These are phyloP conservation scores for Oncorhynchus mykiss DNA, from an alignment of 2,113 vertebrate species.

Conservation along the genomic window DNA sequence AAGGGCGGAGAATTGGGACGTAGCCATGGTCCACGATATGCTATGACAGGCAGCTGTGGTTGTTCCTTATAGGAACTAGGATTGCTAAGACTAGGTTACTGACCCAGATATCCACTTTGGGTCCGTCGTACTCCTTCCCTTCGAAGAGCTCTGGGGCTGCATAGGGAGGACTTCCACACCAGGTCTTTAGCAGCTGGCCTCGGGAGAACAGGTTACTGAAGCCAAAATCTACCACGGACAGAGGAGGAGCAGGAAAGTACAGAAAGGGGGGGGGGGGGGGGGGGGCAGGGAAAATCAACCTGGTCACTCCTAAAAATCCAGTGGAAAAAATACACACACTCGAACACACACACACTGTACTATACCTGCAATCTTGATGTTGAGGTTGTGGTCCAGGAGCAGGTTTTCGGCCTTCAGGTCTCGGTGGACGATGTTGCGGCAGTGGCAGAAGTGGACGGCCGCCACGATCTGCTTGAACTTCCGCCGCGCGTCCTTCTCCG, in stretches of 20 bases:
- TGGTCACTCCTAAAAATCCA: neutral
- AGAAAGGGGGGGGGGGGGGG: neutral
- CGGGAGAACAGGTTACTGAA: slow-evolving; percentile 97
- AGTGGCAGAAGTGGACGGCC: slow-evolving; percentile 97
- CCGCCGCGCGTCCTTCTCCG: slow-evolving; percentile 93
- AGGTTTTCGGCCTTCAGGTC: slow-evolving; percentile 98
- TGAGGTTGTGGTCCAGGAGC: slow-evolving; percentile 92
- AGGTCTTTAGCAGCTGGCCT: slow-evolving; percentile 95
- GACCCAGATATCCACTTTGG: slow-evolving; percentile 99
- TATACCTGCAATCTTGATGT: slow-evolving; percentile 90
- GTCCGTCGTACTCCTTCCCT: slow-evolving; percentile 97
- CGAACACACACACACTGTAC: slow-evolving; percentile 24
- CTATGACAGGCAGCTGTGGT: no score
- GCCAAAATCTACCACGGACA: slow-evolving; percentile 83
- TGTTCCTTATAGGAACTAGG: no score
- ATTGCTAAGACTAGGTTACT: slow-evolving; percentile 25
- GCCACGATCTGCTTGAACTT: slow-evolving; percentile 99
- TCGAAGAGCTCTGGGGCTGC: slow-evolving; percentile 97
- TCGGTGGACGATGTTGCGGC: slow-evolving; percentile 93
- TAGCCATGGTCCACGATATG: no score
- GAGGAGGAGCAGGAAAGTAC: neutral
- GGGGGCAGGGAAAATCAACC: slow-evolving; percentile 6
- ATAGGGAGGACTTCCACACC: slow-evolving; percentile 97
- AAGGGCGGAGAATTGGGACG: no score
- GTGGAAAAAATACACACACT: neutral